Percentiles rank a stretch among this genome's conserved stretches.
phyloP scores from a whole-genome alignment of 2,113 vertebrate species.

The Cryptotis parvus region DNA sequence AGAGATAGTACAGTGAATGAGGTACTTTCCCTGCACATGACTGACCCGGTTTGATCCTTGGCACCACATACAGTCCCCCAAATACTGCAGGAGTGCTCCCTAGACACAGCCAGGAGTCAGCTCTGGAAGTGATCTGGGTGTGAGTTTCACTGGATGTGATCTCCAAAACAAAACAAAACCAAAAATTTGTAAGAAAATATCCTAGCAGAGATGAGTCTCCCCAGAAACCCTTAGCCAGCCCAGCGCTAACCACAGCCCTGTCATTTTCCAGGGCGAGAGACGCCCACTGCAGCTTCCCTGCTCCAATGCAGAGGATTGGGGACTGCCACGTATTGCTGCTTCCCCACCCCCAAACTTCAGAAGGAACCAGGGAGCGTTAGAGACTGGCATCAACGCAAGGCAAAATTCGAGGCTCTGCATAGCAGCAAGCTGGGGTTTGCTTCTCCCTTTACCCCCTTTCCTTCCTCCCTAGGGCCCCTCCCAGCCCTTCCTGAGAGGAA shows the following conservation, averaged over 20 bases:
- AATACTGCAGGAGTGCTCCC: too few species aligned
- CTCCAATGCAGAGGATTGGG: too few species aligned
- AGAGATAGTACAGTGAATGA: too few species aligned
- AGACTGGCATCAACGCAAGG: slow-evolving; percentile 69
- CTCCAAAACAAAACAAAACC: too few species aligned
- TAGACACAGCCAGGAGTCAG: too few species aligned
- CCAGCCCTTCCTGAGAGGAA: slow-evolving; percentile 73
- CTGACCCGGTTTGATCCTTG: too few species aligned
- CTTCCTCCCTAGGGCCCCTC: slow-evolving; percentile 47
- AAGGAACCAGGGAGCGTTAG: slow-evolving; percentile 53
- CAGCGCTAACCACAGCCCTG: neutral
- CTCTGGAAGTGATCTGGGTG: too few species aligned
- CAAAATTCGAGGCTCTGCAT: slow-evolving; percentile 56
- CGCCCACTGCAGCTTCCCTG: too few species aligned
- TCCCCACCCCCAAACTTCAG: slow-evolving; percentile 55
- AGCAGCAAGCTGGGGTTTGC: slow-evolving; percentile 77
- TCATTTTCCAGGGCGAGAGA: neutral
- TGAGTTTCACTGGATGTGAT: too few species aligned
- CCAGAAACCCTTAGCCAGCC: neutral
- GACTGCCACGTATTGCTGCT: neutral
- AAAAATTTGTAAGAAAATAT: neutral
- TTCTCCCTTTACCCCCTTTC: neutral
- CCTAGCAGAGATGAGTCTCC: neutral
- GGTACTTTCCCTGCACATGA: too few species aligned
- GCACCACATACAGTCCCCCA: too few species aligned